Conservation (phyloP, 1,140 invertebrate genomes). For the Papilio glaucus region DNA sequence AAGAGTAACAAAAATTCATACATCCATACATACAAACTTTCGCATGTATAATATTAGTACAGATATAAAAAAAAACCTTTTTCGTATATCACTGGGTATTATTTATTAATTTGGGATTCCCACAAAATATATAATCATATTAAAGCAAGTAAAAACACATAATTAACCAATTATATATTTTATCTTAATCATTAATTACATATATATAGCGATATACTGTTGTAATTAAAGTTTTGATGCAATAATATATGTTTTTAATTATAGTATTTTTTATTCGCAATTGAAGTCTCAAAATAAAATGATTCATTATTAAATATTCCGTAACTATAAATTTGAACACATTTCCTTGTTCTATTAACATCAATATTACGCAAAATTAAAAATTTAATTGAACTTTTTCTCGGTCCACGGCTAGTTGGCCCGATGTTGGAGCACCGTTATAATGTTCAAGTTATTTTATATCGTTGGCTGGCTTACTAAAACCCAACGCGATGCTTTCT, state of each 20-base stretch:
- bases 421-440: constrained; percentile 9
- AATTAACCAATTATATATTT: background rate
- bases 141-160: background rate
- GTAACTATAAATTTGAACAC: too few species aligned
- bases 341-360: background rate
- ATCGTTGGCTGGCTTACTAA: background rate
- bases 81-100: background rate
- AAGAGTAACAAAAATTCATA: too few species aligned
- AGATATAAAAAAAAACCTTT: too few species aligned
- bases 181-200: background rate
- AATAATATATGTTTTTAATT: background rate
- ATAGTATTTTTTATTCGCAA: too few species aligned
- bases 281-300: too few species aligned
- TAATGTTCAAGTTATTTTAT: constrained; percentile 12
- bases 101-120: constrained; percentile 18
- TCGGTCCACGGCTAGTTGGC: background rate
- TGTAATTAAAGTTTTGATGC: background rate
- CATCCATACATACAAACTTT: too few species aligned
- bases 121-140: background rate
- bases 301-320: too few species aligned
- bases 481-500: background rate
- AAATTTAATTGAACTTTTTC: background rate
- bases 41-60: too few species aligned
- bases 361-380: background rate
- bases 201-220: background rate